phyloP scores from a whole-genome alignment of 2,797 vertebrate species.

The Pseudochromis fuscus region DNA sequence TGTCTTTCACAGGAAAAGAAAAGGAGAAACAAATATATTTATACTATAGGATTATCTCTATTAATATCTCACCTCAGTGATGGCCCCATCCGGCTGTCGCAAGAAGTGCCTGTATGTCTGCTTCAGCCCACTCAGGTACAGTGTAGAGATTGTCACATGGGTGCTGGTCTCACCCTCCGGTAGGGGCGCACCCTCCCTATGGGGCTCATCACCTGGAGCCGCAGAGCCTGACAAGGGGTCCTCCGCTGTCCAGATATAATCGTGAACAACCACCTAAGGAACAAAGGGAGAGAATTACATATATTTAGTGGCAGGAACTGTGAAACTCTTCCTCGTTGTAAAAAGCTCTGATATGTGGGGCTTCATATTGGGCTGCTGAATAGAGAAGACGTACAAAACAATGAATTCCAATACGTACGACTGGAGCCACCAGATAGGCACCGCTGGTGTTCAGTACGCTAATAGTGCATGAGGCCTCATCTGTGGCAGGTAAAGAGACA shows the following conservation, averaged over 20 bases:
- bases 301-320: background rate
- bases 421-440: constrained; percentile 44
- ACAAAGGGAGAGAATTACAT: constrained; percentile 30
- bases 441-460: constrained; percentile 29
- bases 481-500: constrained; percentile 71
- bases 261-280: constrained; percentile 93
- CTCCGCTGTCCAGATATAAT: constrained; percentile 89
- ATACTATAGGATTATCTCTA: background rate
- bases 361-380: background rate
- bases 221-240: constrained; percentile 69
- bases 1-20: no score
- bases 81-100: constrained; percentile 89
- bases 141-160: constrained; percentile 86
- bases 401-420: constrained; percentile 11
- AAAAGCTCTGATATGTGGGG: background rate
- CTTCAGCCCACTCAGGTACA: constrained; percentile 87
- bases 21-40: no score
- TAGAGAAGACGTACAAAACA: background rate
- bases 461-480: constrained; percentile 61
- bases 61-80: constrained; percentile 88
- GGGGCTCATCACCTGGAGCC: constrained; percentile 68
- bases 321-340: background rate
- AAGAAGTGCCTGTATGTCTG: constrained; percentile 91
- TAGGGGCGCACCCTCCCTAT: constrained; percentile 36
- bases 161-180: constrained; percentile 81